Percentiles rank a stretch among this genome's conserved stretches.
These are phyloP conservation scores for Tylochromis polylepis DNA, from an alignment of 2,113 vertebrate species.

Conservation along the genomic window DNA sequence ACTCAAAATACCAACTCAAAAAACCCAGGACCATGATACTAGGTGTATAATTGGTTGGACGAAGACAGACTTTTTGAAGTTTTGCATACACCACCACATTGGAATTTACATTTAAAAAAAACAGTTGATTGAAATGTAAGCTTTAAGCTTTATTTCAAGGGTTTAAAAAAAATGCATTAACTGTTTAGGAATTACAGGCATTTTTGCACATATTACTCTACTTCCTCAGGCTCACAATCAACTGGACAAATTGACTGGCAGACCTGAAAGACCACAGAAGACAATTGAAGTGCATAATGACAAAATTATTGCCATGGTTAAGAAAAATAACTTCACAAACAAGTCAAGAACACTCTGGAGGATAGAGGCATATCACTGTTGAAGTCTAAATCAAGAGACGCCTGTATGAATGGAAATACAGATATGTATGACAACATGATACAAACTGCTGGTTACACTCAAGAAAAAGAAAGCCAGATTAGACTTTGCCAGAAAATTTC, in stretches of 20 bases:
- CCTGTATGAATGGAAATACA: background rate
- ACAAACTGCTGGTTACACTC: background rate
- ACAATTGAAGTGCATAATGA: background rate
- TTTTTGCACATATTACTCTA: background rate
- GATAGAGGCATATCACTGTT: background rate
- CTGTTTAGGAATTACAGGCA: background rate
- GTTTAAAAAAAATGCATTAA: background rate
- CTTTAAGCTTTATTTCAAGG: background rate
- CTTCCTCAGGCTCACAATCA: background rate
- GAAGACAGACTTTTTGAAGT: background rate
- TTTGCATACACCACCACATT: background rate
- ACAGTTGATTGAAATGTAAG: background rate
- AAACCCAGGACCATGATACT: background rate
- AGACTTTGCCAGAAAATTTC: background rate
- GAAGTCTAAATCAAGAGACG: background rate
- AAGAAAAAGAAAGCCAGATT: background rate
- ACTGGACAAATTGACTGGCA: background rate
- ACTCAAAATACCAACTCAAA: background rate
- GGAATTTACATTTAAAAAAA: no score
- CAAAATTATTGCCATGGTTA: background rate
- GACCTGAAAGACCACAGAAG: background rate
- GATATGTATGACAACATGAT: background rate
- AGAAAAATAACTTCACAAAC: background rate
- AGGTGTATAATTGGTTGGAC: background rate
- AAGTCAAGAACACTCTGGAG: background rate